These are phyloP conservation scores for Ophonus ardosiacus DNA, from an alignment of 2,888 invertebrate genomes.

Conservation along the genomic window DNA sequence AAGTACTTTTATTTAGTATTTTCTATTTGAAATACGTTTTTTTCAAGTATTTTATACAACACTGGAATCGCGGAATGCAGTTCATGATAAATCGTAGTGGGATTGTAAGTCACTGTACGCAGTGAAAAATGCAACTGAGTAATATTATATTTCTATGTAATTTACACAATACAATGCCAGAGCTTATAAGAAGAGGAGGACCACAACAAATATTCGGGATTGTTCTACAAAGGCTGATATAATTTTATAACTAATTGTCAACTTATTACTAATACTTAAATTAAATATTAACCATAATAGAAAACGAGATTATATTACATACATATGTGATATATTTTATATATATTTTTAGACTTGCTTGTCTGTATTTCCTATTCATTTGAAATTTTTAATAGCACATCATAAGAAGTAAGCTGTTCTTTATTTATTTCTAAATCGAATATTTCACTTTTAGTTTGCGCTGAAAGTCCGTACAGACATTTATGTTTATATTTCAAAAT, in stretches of 20 bases:
- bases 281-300: slow-evolving; percentile 51
- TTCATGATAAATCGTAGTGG: neutral
- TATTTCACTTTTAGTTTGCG: slow-evolving; percentile 39
- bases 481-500: slow-evolving; percentile 41
- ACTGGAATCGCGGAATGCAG: too few relatives aligned
- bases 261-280: slow-evolving; percentile 49
- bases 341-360: slow-evolving; percentile 37
- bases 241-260: slow-evolving; percentile 48
- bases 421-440: slow-evolving; percentile 40
- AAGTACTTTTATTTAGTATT: too few relatives aligned
- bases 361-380: slow-evolving; percentile 38
- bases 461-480: slow-evolving; percentile 41
- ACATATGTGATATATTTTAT: slow-evolving; percentile 48
- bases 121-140: slow-evolving; percentile 58
- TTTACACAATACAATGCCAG: slow-evolving; percentile 75
- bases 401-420: slow-evolving; percentile 43
- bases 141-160: slow-evolving; percentile 73
- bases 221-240: slow-evolving; percentile 59
- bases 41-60: too few relatives aligned
- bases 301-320: slow-evolving; percentile 56
- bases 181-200: slow-evolving; percentile 68
- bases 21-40: too few relatives aligned
- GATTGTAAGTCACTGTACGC: neutral
- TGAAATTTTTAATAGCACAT: slow-evolving; percentile 46
- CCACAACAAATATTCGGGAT: slow-evolving; percentile 41